Evolutionary conservation across 2,888 invertebrate genomes (phyloP), one percentile per base, ranked within the genome.

Genomic region (Idaea biselata): DNA sequence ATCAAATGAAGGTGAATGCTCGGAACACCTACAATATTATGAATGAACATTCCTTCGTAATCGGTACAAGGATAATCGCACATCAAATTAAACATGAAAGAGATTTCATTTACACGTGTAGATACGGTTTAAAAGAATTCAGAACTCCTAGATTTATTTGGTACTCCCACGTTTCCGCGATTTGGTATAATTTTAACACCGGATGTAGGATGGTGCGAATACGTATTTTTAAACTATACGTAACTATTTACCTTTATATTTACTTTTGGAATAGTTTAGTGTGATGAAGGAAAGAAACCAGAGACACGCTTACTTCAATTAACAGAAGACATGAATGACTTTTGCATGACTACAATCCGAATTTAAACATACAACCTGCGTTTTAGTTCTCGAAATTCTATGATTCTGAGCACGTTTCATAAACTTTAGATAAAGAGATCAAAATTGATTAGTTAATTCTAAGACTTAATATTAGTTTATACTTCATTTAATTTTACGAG

Each of bases 161-260:
- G 44, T 44, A 44, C 44, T 44, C 44, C 44, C 44, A 44, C 44
- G 44, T 44, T 44, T 44, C 44, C 44, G 44, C 14, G 44, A 44
- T 44, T 44, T 44, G 44, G 44, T 44, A 44, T 44, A 44, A 44
- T 44, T 44, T 44, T 44, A 44, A 44, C 44, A 44, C 44, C 44
- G 44, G 44, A 44, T 44, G 44, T 44, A 44, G 44, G 44, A 44
- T 44, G 11, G 44, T 44, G 44, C 44, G 44, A 44, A 44, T 44
- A n/a, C n/a, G n/a, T n/a, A 44, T 44, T 44, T 44, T 44, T 11
- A 44, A 44, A 44, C 3, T 25, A 44, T 11, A 14, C 44, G 5
- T 44, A 44, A 44, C 44, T 44, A 44, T 44, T 44, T 44, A 44
- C 44, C 8, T 44, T 44, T 44, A 14, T 44, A 44, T 44, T 44